These are phyloP conservation scores for Melitaea athalia DNA, from an alignment of 2,888 invertebrate species.

Conservation along the genomic window DNA sequence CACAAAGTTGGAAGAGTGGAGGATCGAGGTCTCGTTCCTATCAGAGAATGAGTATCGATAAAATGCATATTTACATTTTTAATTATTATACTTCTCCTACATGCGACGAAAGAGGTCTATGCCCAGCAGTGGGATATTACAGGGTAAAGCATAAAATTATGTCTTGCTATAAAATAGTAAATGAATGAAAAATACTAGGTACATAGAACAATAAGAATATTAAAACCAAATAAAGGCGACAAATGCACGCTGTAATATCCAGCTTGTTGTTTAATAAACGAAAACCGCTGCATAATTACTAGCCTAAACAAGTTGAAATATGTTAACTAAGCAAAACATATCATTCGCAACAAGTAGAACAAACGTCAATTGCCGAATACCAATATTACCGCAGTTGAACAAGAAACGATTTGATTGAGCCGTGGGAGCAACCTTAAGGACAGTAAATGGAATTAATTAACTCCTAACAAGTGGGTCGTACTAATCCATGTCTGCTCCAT, in stretches of 20 bases:
- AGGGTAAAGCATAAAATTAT: too few species aligned
- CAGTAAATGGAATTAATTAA: conserved; percentile 46
- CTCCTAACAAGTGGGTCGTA: conserved; percentile 43
- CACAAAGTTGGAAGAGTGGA: too few species aligned
- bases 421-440: conserved; percentile 44
- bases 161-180: not conserved
- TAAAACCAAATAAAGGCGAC: not conserved
- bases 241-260: not conserved
- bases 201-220: not conserved
- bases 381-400: conserved; percentile 24
- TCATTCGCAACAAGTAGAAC: conserved; percentile 7
- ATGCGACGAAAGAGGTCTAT: too few species aligned
- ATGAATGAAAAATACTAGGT: not conserved
- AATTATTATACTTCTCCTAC: too few species aligned
- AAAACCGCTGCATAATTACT: not conserved
- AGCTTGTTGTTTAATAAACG: not conserved
- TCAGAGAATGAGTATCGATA: too few species aligned
- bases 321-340: conserved; percentile 9
- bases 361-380: conserved; percentile 27
- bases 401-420: conserved; percentile 33
- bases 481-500: conserved; percentile 42
- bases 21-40: too few species aligned
- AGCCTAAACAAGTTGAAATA: conserved; percentile 2
- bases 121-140: too few species aligned
- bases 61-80: too few species aligned